Evolutionary conservation across 2,113 vertebrate genomes (phyloP).

Genomic region (Drymodes brunneopygia): DNA sequence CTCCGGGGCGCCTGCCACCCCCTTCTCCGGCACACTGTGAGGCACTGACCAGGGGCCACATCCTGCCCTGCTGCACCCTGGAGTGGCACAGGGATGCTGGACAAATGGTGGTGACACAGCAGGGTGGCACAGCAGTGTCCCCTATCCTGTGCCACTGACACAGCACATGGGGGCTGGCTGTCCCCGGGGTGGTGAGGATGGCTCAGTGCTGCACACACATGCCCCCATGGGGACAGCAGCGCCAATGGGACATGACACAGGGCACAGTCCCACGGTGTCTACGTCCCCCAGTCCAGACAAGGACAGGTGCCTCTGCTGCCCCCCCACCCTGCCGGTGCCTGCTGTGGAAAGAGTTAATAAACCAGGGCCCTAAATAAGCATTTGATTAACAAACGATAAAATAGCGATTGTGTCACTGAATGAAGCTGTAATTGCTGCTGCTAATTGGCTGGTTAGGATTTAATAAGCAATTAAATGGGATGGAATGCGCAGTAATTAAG

Average conservation of each 20-base stretch:
- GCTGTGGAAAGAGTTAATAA: constrained; percentile 73
- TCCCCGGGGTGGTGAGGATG: neutral
- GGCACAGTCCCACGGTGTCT: neutral
- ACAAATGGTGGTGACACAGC: accelerated
- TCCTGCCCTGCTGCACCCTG: neutral
- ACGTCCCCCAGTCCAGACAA: accelerated
- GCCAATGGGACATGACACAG: neutral
- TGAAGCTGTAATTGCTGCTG: constrained; percentile 85
- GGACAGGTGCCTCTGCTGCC: neutral
- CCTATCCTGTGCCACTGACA: neutral
- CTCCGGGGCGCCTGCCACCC: constrained; percentile 31
- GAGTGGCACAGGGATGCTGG: neutral
- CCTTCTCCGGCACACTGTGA: neutral
- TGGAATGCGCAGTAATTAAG: constrained; percentile 81
- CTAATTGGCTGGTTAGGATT: constrained; percentile 88
- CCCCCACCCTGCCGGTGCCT: neutral
- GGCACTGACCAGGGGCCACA: accelerated
- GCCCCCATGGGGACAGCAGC: neutral
- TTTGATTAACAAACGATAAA: constrained; percentile 87
- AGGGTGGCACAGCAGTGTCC: accelerated
- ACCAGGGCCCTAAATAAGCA: constrained; percentile 79
- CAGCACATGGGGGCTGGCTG: neutral
- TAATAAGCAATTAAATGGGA: constrained; percentile 88
- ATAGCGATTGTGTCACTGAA: constrained; percentile 82
- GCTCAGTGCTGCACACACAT: neutral